Evolutionary conservation across 2,113 vertebrate genomes (phyloP).

Genomic region (Eupsittula cactorum): DNA sequence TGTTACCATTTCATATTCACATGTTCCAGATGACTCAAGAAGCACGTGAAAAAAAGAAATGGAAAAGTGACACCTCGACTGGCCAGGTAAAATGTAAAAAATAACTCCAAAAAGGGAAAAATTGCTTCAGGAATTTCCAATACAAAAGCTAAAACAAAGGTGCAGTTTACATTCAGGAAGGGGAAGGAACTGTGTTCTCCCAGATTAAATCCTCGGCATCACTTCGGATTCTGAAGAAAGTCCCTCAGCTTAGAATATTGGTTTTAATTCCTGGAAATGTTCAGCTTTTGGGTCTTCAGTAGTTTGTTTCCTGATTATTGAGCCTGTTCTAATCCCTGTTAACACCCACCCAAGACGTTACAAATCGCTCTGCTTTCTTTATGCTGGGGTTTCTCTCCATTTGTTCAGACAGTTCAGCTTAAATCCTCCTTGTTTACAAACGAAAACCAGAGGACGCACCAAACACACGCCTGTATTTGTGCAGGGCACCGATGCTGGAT

Average conservation of each 20-base stretch:
- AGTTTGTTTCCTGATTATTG: background rate
- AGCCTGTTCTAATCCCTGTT: background rate
- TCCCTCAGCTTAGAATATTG: background rate
- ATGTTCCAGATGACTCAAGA: background rate
- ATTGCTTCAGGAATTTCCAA: background rate
- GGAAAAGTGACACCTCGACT: background rate
- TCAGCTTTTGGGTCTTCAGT: background rate
- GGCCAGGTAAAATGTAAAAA: background rate
- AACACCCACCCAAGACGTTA: background rate
- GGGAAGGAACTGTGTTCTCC: rapidly evolving
- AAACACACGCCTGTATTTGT: background rate
- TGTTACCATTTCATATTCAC: background rate
- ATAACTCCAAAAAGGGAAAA: background rate
- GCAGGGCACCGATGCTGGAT: background rate
- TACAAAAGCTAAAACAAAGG: background rate
- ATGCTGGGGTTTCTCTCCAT: background rate
- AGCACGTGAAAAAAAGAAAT: background rate
- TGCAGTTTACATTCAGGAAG: background rate
- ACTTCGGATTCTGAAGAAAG: background rate
- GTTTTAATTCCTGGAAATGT: background rate
- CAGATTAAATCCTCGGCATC: background rate
- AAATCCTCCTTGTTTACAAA: background rate
- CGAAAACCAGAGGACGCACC: background rate
- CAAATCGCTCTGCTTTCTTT: background rate
- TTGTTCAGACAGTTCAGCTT: background rate